Percentiles rank a stretch among this genome's conserved stretches.
These are phyloP conservation scores for Trochalopteron elliotii DNA, from an alignment of 2,113 vertebrate species.

Conservation along the genomic window DNA sequence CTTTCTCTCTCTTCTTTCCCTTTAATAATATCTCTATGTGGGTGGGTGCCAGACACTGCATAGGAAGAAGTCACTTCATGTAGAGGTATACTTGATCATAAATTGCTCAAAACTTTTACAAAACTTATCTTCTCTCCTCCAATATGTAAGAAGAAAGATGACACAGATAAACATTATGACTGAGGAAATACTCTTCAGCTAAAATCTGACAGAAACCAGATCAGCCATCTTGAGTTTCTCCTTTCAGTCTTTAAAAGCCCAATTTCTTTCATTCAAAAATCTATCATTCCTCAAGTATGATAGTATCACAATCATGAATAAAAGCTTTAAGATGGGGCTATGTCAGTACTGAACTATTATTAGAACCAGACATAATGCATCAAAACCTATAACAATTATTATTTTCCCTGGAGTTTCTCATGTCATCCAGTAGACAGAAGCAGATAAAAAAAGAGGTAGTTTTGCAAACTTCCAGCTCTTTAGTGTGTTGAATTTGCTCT, in stretches of 20 bases:
- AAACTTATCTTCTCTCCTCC: not conserved
- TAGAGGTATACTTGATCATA: not conserved
- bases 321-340: not conserved
- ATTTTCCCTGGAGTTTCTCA: not conserved
- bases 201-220: not conserved
- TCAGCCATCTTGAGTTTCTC: not conserved
- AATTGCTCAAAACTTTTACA: not conserved
- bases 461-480: not conserved
- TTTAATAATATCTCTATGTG: slow-evolving; percentile 34
- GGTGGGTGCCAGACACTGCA: slow-evolving; percentile 19
- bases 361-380: not conserved
- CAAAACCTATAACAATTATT: not conserved
- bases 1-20: slow-evolving; percentile 40
- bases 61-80: slow-evolving; percentile 38
- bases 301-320: not conserved
- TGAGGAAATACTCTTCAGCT: not conserved
- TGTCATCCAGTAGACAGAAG: not conserved
- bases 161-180: not conserved
- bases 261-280: not conserved
- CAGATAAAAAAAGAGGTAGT: not conserved
- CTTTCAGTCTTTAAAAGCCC: not conserved
- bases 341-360: not conserved
- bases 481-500: not conserved
- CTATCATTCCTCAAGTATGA: not conserved
- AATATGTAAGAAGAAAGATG: not conserved